Percentiles rank a stretch among this genome's conserved stretches.
phyloP scores from a whole-genome alignment of 2,113 vertebrate species.

The Progne subis region DNA sequence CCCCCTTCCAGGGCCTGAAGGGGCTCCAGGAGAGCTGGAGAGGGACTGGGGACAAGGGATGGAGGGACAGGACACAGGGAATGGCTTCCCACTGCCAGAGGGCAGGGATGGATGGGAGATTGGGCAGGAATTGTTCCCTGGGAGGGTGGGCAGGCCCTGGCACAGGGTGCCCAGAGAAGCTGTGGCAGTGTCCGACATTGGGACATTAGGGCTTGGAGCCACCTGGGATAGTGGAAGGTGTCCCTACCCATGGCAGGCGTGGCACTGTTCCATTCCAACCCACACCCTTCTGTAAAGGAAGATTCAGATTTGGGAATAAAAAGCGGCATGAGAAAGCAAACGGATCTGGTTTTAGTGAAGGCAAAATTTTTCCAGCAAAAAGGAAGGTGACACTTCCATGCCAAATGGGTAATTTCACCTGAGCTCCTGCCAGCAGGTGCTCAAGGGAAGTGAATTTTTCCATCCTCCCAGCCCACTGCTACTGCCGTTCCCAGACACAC shows the following conservation, averaged over 20 bases:
- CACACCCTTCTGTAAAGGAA: background rate
- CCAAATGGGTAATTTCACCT: rapidly evolving
- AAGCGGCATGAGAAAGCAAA: background rate
- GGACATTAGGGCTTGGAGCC: background rate
- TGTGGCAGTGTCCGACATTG: background rate
- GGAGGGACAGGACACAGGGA: background rate
- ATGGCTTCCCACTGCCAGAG: background rate
- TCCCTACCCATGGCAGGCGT: background rate
- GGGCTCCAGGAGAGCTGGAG: background rate
- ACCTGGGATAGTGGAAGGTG: rapidly evolving
- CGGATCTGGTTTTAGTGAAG: rapidly evolving
- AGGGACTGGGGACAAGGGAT: background rate
- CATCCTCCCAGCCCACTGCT: background rate
- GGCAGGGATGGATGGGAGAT: background rate
- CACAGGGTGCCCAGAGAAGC: background rate
- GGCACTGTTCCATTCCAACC: rapidly evolving
- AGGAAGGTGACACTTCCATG: too few relatives aligned
- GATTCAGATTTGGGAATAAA: background rate
- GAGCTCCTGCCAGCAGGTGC: background rate
- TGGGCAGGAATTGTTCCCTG: background rate
- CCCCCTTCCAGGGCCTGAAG: rapidly evolving
- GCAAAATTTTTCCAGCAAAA: background rate
- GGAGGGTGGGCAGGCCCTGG: rapidly evolving
- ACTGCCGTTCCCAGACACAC: background rate
- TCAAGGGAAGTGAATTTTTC: rapidly evolving